These are phyloP conservation scores for Nannoperca australis DNA, from an alignment of 2,797 vertebrate species.

Conservation along the genomic window DNA sequence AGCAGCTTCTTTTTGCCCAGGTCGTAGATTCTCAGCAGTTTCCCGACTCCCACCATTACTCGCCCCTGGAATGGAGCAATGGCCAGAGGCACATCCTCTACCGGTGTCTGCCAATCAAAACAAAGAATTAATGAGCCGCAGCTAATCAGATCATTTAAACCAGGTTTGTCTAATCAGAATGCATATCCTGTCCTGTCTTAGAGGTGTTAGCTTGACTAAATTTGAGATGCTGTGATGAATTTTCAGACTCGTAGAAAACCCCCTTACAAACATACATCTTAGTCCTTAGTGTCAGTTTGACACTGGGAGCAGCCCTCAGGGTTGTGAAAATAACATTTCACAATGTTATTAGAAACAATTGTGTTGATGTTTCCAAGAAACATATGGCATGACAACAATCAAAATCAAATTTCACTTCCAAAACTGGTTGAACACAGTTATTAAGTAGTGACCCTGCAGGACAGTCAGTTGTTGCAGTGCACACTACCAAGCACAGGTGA, in stretches of 20 bases:
- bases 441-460: too few species aligned
- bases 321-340: too few species aligned
- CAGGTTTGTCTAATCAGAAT: not conserved
- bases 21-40: constrained; percentile 96
- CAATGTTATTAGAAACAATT: not conserved
- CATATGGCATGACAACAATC: not conserved
- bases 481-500: too few species aligned
- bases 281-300: too few species aligned
- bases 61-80: constrained; percentile 98
- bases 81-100: constrained; percentile 96
- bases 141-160: not conserved
- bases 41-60: constrained; percentile 95
- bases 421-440: too few species aligned
- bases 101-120: constrained; percentile 88
- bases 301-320: too few species aligned
- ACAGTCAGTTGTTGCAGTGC: too few species aligned
- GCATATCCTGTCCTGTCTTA: too few species aligned
- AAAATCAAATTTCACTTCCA: not conserved
- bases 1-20: constrained; percentile 98
- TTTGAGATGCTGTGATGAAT: too few species aligned
- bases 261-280: too few species aligned
- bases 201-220: too few species aligned
- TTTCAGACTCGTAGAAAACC: too few species aligned
- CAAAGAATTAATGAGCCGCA: not conserved
- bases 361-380: not conserved